Conservation (phyloP, 2,113 vertebrate species). For the Clarias magur region DNA sequence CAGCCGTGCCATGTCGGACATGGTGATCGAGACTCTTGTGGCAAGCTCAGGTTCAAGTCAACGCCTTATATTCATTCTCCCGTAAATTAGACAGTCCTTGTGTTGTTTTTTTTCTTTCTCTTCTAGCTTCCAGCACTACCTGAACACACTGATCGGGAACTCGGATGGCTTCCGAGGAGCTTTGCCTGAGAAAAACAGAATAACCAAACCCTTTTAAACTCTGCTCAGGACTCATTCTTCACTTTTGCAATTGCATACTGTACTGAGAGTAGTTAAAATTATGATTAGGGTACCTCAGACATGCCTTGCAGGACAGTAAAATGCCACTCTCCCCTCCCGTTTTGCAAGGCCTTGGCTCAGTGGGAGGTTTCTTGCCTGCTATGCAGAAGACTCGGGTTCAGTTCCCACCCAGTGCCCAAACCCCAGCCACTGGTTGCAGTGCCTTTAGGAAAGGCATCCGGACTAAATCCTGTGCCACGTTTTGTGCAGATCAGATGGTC, state of each 20-base stretch:
- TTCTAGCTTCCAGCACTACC: not conserved
- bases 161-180: not conserved
- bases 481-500: too few relatives aligned
- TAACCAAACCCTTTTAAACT: not conserved
- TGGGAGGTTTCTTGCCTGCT: too few relatives aligned
- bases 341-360: too few relatives aligned
- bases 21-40: conserved; percentile 94
- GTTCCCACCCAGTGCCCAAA: too few relatives aligned
- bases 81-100: not conserved
- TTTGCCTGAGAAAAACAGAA: not conserved
- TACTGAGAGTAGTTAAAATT: too few relatives aligned
- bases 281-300: too few relatives aligned
- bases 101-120: not conserved
- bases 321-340: too few relatives aligned
- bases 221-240: not conserved
- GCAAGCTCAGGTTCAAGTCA: conserved; percentile 73
- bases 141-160: not conserved
- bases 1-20: conserved; percentile 90
- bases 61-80: not conserved
- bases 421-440: too few relatives aligned
- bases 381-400: too few relatives aligned
- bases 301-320: too few relatives aligned
- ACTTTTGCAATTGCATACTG: not conserved
- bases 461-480: too few relatives aligned
- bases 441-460: too few relatives aligned